phyloP scores from a whole-genome alignment of 92 coral and sea anemone genomes.

The Porites cylindrica region DNA sequence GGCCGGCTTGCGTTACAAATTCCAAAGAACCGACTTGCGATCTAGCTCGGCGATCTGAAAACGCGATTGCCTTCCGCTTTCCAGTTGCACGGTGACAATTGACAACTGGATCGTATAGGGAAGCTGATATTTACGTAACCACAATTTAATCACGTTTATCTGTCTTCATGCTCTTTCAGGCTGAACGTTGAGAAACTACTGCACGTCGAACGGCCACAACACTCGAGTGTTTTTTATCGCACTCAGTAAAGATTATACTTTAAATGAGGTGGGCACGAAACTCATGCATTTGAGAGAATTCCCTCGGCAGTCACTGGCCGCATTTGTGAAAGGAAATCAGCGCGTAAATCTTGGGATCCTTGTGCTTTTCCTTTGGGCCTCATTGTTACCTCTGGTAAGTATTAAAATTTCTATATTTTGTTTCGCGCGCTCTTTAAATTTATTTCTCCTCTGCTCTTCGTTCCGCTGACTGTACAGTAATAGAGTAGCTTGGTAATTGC shows the following conservation, averaged over 20 bases:
- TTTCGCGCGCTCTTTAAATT: slow-evolving; percentile 16
- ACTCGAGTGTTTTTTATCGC: slow-evolving; percentile 56
- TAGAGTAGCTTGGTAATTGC: neutral
- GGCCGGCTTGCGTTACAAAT: slow-evolving; percentile 16
- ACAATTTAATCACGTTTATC: slow-evolving; percentile 29
- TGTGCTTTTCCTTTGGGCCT: slow-evolving; percentile 40
- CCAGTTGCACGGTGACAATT: slow-evolving; percentile 10
- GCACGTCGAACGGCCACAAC: slow-evolving; percentile 15
- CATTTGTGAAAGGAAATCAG: slow-evolving; percentile 70
- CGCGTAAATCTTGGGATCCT: slow-evolving; percentile 33
- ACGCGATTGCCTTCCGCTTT: slow-evolving; percentile 38
- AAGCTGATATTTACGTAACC: slow-evolving; percentile 36
- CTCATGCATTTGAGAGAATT: slow-evolving; percentile 78
- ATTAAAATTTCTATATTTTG: slow-evolving; percentile 4
- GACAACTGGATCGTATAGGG: slow-evolving; percentile 35
- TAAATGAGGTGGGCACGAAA: slow-evolving; percentile 62
- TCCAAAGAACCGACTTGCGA: neutral
- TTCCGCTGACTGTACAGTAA: slow-evolving; percentile 14
- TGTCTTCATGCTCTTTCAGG: slow-evolving; percentile 44
- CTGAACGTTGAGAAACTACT: slow-evolving; percentile 44
- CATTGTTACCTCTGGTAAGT: slow-evolving; percentile 42
- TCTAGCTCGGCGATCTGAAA: slow-evolving; percentile 13
- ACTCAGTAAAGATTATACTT: slow-evolving; percentile 47
- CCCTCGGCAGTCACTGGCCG: slow-evolving; percentile 73
- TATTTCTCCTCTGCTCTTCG: neutral